These are phyloP conservation scores for Pandion haliaetus DNA, from an alignment of 2,113 vertebrate species.

Conservation along the genomic window DNA sequence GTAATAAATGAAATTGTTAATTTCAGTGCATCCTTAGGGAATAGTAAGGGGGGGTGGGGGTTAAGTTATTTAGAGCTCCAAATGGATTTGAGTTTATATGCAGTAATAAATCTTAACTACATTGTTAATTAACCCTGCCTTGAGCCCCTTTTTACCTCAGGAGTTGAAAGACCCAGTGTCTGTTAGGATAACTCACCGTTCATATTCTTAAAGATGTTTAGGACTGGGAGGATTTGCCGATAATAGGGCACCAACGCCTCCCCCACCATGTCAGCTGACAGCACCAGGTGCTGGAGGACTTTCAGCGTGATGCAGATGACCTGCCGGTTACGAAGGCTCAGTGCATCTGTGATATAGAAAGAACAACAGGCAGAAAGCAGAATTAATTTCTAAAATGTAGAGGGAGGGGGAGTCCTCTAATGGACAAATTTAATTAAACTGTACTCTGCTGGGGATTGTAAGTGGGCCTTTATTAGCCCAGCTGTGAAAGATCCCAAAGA, in stretches of 20 bases:
- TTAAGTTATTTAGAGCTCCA: slow-evolving; percentile 45
- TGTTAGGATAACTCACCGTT: slow-evolving; percentile 82
- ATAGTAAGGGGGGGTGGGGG: not conserved
- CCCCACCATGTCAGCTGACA: slow-evolving; percentile 89
- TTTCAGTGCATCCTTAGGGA: slow-evolving; percentile 42
- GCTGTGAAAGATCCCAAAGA: slow-evolving; percentile 68
- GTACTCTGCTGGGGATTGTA: slow-evolving; percentile 53
- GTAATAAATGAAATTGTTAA: slow-evolving; percentile 61
- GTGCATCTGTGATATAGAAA: slow-evolving; percentile 78
- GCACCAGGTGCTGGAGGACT: slow-evolving; percentile 91
- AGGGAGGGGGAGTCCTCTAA: slow-evolving; percentile 19
- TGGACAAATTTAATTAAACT: slow-evolving; percentile 65
- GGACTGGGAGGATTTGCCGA: slow-evolving; percentile 90
- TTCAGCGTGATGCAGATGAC: slow-evolving; percentile 92
- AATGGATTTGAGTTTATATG: slow-evolving; percentile 54
- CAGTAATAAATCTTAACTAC: slow-evolving; percentile 55
- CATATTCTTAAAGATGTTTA: slow-evolving; percentile 96
- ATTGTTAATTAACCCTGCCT: slow-evolving; percentile 54
- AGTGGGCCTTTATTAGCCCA: slow-evolving; percentile 47
- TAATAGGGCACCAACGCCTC: slow-evolving; percentile 92
- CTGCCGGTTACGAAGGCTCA: slow-evolving; percentile 90
- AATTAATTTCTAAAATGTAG: slow-evolving; percentile 40
- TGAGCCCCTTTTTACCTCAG: not conserved
- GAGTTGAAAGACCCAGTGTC: not conserved
- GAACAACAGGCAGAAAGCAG: slow-evolving; percentile 38